Conservation (phyloP, 2,888 invertebrate species). For the Trichacis sp. region DNA sequence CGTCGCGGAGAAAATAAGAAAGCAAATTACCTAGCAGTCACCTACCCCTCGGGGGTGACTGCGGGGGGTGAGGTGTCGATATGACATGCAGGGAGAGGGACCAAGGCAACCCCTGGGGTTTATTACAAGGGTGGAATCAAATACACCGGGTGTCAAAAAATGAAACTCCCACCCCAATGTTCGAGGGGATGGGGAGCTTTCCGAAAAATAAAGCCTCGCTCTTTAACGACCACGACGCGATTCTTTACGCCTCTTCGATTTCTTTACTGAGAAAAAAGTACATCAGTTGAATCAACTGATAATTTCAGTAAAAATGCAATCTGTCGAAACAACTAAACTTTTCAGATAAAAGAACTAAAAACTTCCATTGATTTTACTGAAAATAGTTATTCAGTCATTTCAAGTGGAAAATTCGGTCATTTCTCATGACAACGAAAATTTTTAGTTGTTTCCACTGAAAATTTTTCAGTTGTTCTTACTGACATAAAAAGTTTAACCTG, state of each 20-base stretch:
- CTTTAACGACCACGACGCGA: neutral
- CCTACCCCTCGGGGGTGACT: slow-evolving; percentile 49
- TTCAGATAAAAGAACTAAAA: no score
- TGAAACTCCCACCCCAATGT: slow-evolving; percentile 58
- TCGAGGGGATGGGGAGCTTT: slow-evolving; percentile 53
- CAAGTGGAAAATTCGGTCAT: no score
- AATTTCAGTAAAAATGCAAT: no score
- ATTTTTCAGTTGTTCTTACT: no score
- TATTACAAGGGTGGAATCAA: slow-evolving; percentile 69
- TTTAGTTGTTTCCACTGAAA: no score
- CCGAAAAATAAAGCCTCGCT: slow-evolving; percentile 28
- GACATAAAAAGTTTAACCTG: no score
- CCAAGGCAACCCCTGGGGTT: slow-evolving; percentile 64
- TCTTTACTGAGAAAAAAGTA: no score
- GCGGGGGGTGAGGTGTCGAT: slow-evolving; percentile 65
- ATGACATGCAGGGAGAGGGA: slow-evolving; percentile 63
- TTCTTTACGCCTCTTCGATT: neutral
- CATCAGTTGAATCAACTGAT: no score
- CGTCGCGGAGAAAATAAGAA: slow-evolving; percentile 62
- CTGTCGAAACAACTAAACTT: no score
- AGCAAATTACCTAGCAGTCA: slow-evolving; percentile 67
- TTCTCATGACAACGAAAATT: no score
- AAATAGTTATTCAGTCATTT: no score
- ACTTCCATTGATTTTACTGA: no score
- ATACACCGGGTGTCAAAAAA: slow-evolving; percentile 70